phyloP scores from a whole-genome alignment of 2,113 vertebrate species.

The Pavo muticus region DNA sequence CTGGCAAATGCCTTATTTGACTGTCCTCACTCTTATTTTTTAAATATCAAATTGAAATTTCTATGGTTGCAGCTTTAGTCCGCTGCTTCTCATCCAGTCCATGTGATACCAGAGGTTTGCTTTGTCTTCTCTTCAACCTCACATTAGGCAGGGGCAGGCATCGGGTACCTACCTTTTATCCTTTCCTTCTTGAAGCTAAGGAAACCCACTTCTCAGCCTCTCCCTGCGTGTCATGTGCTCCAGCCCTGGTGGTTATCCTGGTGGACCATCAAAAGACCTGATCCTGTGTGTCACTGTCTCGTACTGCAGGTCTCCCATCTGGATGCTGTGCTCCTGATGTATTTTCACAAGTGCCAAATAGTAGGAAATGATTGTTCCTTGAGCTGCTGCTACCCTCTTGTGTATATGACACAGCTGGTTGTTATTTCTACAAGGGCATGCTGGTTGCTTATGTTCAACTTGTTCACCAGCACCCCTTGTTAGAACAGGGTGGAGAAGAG shows the following conservation, averaged over 20 bases:
- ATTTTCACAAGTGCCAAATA: background rate
- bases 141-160: background rate
- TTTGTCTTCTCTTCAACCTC: background rate
- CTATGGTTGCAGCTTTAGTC: background rate
- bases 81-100: background rate
- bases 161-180: background rate
- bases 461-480: background rate
- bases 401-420: background rate
- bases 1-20: background rate
- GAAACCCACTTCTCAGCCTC: background rate
- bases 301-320: background rate
- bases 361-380: background rate
- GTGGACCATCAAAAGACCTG: background rate
- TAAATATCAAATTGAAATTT: background rate
- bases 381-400: background rate
- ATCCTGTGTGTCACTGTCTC: background rate
- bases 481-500: background rate
- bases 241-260: background rate
- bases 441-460: background rate
- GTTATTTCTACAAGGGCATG: background rate
- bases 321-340: background rate
- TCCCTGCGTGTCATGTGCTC: background rate
- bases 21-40: background rate
- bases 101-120: no score
- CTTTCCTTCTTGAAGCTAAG: background rate